Evolutionary conservation across 2,797 vertebrate genomes (phyloP), one percentile per base, ranked within the genome.

Genomic region (Enteromius treurensis): DNA sequence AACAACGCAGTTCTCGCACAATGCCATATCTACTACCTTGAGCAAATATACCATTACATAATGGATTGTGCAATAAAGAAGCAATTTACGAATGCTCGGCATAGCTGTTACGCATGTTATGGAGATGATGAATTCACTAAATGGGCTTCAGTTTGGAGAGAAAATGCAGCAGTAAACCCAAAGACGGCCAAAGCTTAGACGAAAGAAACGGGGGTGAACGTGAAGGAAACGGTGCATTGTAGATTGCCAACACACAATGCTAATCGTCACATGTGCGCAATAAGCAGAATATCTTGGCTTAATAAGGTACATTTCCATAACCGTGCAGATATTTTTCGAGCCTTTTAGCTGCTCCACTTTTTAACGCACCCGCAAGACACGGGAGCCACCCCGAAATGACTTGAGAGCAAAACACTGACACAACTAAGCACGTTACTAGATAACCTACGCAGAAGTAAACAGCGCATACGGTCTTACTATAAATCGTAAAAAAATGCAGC

Each of bases 11-110:
- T 81, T 64, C 55, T 17, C 42, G 21, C 64, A 68, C 64, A 78
- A 71, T 32, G 53, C 53, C 2, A 49, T 51, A 51, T 34, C 21
- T 60, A 37, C 74, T 70, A 82, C 64, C 64, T 77, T 58, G 23
- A 77, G 64, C 65, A 62, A 83, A 83, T 71, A 71, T 78, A 78
- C 64, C 53, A 77, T 77, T 62, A 42, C 42, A 78, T 83, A 78
- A 83, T 78, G 85, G 69, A 84, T 85, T 79, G 84, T 83, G 81
- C 78, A 81, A 81, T 81, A 82, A 87, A 85, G 58, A 83, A 29
- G 81, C 79, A 85, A 83, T 86, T 86, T 85, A 85, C 17, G 53
- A 81, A 79, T 76, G 40, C 80, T 19, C 51, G 26, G 69, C 32
- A 68, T 84, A 79, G 78, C 53, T 82, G 82, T 78, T 69, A 49